These are phyloP conservation scores for Heteronetta atricapilla DNA, from an alignment of 2,113 vertebrate species.

Conservation along the genomic window DNA sequence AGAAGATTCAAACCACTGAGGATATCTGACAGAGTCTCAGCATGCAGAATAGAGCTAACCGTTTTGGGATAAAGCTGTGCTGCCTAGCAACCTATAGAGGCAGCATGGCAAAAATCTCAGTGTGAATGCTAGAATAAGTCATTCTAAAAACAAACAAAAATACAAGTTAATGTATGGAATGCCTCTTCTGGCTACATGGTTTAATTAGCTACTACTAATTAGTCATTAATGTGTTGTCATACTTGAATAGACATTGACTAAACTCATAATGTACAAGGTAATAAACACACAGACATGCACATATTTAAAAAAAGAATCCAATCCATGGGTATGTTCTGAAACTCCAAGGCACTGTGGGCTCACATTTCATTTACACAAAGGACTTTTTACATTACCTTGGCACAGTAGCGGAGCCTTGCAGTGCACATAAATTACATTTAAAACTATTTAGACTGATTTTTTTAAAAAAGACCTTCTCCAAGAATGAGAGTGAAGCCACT, in stretches of 20 bases:
- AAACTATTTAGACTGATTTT: not conserved
- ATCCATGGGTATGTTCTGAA: not conserved
- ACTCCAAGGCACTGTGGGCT: not conserved
- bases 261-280: not conserved
- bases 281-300: not conserved
- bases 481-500: not conserved
- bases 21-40: not conserved
- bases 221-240: not conserved
- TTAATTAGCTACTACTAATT: not conserved
- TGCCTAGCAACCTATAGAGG: conserved; percentile 32
- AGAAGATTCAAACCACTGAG: not conserved
- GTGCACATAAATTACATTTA: not conserved
- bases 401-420: not conserved
- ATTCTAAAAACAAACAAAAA: not conserved
- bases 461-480: not conserved
- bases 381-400: not conserved
- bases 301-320: not conserved
- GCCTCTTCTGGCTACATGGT: not conserved
- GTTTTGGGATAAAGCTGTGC: not conserved
- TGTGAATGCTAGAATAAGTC: not conserved
- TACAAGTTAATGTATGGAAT: not conserved
- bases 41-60: not conserved
- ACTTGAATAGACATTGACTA: not conserved
- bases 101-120: not conserved
- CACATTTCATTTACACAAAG: not conserved